Percentiles rank a stretch among this genome's conserved stretches.
Conservation (phyloP, 2,113 vertebrate genomes). For the Menura novaehollandiae region DNA sequence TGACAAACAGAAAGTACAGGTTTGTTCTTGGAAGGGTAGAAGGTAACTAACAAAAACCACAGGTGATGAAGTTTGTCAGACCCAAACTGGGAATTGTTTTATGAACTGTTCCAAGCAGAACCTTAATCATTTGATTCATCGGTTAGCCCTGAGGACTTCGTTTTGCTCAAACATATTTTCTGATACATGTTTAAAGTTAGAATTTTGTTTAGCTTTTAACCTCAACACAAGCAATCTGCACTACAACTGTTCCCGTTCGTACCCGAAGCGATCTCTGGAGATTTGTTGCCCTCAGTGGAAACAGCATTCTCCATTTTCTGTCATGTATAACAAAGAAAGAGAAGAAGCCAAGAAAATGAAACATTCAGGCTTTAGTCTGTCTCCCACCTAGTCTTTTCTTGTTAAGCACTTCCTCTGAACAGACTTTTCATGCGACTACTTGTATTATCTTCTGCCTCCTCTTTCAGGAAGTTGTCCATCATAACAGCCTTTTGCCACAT, state of each 20-base stretch:
- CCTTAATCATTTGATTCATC: neutral
- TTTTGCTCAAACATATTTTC: constrained; percentile 10
- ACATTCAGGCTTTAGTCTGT: neutral
- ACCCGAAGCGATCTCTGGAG: neutral
- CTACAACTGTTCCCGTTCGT: neutral
- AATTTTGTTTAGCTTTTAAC: constrained; percentile 29
- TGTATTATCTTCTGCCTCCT: neutral
- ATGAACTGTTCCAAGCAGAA: neutral
- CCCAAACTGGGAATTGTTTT: neutral
- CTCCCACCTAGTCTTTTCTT: neutral
- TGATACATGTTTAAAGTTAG: neutral
- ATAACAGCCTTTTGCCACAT: neutral
- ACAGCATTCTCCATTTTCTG: neutral
- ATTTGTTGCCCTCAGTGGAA: neutral
- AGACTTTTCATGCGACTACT: neutral
- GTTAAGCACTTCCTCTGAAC: neutral
- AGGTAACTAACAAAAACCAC: constrained; percentile 21
- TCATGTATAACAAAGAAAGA: neutral
- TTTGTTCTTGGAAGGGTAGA: constrained; percentile 16
- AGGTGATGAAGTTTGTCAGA: constrained; percentile 33
- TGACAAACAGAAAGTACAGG: constrained; percentile 22
- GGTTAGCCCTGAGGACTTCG: neutral
- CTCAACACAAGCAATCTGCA: neutral
- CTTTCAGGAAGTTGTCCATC: neutral
- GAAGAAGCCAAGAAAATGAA: neutral